Percentiles rank a stretch among this genome's conserved stretches.
phyloP scores from a whole-genome alignment of 2,888 invertebrate species.

The Heliconius erato region DNA sequence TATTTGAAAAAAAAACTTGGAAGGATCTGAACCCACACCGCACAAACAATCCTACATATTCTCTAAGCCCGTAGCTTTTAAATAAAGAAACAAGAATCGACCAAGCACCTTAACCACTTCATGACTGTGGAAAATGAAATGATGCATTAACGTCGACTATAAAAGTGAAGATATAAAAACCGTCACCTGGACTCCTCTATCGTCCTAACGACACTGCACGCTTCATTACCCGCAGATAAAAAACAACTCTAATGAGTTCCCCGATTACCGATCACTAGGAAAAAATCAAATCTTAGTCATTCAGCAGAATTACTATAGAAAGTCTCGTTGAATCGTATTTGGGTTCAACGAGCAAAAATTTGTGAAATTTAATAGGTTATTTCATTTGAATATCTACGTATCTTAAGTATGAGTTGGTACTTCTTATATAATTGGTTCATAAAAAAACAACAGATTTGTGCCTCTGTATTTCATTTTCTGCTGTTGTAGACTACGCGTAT shows the following conservation, averaged over 20 bases:
- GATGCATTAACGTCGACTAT: not conserved
- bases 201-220: conserved; percentile 59
- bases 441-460: no score
- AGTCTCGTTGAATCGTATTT: not conserved
- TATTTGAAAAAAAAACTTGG: no score
- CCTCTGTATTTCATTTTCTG: no score
- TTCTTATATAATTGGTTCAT: no score
- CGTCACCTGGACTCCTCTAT: conserved; percentile 40
- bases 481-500: no score
- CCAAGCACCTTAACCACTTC: not conserved
- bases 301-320: conserved; percentile 12
- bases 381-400: not conserved
- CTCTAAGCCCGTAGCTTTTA: not conserved
- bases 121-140: not conserved
- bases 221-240: conserved; percentile 63
- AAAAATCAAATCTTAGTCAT: conserved; percentile 54
- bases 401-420: not conserved
- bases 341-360: not conserved
- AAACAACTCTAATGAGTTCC: conserved; percentile 65
- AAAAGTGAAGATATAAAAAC: conserved; percentile 31
- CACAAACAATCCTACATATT: not conserved
- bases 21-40: not conserved
- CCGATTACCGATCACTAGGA: conserved; percentile 66
- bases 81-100: not conserved
- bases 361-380: not conserved